A percentile compares a stretch with the other conserved stretches of the same genome.
Conservation (phyloP, 2,797 vertebrate genomes). For the Phalanger gymnotis region DNA sequence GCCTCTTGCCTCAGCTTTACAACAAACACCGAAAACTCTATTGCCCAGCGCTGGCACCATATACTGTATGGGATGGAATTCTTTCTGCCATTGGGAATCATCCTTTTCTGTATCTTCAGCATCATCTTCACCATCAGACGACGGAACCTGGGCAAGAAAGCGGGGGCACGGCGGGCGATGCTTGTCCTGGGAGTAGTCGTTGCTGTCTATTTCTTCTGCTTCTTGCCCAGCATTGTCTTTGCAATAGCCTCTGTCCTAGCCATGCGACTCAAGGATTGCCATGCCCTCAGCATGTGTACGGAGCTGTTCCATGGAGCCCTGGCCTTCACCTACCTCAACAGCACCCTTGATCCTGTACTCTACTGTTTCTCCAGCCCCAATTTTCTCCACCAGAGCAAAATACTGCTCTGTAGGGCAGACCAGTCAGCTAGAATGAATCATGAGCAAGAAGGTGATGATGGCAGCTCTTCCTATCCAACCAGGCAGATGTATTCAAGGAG, state of each 20-base stretch:
- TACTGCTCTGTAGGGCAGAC: background rate
- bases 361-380: slow-evolving; percentile 84
- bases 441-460: background rate
- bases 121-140: slow-evolving; percentile 72
- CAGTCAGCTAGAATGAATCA: background rate
- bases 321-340: slow-evolving; percentile 85
- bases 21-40: background rate
- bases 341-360: slow-evolving; percentile 80
- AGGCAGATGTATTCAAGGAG: background rate
- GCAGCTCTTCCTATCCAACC: background rate
- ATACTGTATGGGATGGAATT: slow-evolving; percentile 77
- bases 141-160: slow-evolving; percentile 71
- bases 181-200: slow-evolving; percentile 74
- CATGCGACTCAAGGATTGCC: background rate
- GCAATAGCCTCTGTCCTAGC: slow-evolving; percentile 65
- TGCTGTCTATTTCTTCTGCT: slow-evolving; percentile 74
- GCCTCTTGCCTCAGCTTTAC: slow-evolving; percentile 80
- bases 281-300: slow-evolving; percentile 56
- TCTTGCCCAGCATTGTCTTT: slow-evolving; percentile 79
- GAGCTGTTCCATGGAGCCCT: slow-evolving; percentile 79
- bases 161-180: slow-evolving; percentile 57
- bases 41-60: slow-evolving; percentile 67
- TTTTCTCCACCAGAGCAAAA: slow-evolving; percentile 68
- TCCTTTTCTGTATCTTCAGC: slow-evolving; percentile 80
- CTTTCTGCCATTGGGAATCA: slow-evolving; percentile 76